phyloP scores from a whole-genome alignment of 2,113 vertebrate species.

The Oncorhynchus kisutch region DNA sequence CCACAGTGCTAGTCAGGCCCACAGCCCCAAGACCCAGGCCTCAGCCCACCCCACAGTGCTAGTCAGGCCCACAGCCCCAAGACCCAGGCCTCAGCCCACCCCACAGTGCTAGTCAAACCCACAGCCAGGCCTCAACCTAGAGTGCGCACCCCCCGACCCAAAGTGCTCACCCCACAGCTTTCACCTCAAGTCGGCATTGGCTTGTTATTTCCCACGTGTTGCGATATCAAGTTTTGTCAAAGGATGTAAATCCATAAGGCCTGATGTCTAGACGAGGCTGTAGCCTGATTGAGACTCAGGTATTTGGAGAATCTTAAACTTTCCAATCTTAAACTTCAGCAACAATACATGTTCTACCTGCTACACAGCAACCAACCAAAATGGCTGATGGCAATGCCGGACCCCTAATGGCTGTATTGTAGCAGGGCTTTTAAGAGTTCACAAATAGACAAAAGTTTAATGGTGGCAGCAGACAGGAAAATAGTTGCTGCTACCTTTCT shows the following conservation, averaged over 20 bases:
- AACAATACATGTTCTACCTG: too few relatives aligned
- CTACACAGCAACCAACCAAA: too few relatives aligned
- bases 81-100: too few relatives aligned
- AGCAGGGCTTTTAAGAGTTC: background rate
- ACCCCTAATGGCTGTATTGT: too few relatives aligned
- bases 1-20: too few relatives aligned
- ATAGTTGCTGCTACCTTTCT: slow-evolving; percentile 12
- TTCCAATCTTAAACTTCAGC: background rate
- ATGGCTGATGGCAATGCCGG: too few relatives aligned
- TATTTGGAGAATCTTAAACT: slow-evolving; percentile 34
- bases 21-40: too few relatives aligned
- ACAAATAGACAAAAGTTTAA: background rate
- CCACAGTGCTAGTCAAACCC: too few relatives aligned
- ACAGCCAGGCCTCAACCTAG: too few relatives aligned
- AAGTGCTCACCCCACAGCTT: too few relatives aligned
- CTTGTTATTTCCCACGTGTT: slow-evolving; percentile 18
- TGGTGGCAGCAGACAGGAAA: background rate
- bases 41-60: too few relatives aligned
- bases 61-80: too few relatives aligned
- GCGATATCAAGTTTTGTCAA: slow-evolving; percentile 35
- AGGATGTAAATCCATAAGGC: slow-evolving; percentile 31
- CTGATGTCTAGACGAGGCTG: background rate
- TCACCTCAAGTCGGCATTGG: slow-evolving; percentile 21
- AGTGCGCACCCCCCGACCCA: background rate
- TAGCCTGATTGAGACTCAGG: background rate